A percentile compares a stretch with the other conserved stretches of the same genome.
phyloP scores from a whole-genome alignment of 2,113 vertebrate species.

The Okapia johnstoni region DNA sequence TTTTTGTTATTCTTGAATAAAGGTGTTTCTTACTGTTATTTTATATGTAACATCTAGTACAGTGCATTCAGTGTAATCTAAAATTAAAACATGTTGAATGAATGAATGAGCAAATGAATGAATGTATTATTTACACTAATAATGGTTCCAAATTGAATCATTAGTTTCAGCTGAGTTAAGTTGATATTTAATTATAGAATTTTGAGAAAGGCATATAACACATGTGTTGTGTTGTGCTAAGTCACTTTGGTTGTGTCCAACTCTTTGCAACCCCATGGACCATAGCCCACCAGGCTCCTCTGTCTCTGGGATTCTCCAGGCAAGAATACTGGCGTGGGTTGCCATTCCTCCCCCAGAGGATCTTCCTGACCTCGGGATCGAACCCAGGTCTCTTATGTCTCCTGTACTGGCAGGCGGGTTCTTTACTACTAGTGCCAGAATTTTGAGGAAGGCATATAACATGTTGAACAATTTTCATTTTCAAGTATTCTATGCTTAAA shows the following conservation, averaged over 20 bases:
- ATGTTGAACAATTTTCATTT: slow-evolving; percentile 7
- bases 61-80: neutral
- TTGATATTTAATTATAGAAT: slow-evolving; percentile 19
- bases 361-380: neutral
- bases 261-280: neutral
- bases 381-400: neutral
- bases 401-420: neutral
- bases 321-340: neutral
- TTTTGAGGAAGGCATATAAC: neutral
- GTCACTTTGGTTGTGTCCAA: neutral
- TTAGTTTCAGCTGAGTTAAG: neutral
- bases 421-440: neutral
- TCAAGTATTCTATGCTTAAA: neutral
- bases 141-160: neutral
- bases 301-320: neutral
- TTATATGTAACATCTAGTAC: neutral
- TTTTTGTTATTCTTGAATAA: slow-evolving; percentile 30
- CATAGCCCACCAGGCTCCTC: neutral
- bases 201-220: neutral
- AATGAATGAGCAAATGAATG: slow-evolving; percentile 15
- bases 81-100: slow-evolving; percentile 26
- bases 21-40: slow-evolving; percentile 10
- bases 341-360: neutral
- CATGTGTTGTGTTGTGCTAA: neutral
- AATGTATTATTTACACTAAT: neutral